Conservation (phyloP, 1,140 invertebrate species). For the Lordiphosa collinella region DNA sequence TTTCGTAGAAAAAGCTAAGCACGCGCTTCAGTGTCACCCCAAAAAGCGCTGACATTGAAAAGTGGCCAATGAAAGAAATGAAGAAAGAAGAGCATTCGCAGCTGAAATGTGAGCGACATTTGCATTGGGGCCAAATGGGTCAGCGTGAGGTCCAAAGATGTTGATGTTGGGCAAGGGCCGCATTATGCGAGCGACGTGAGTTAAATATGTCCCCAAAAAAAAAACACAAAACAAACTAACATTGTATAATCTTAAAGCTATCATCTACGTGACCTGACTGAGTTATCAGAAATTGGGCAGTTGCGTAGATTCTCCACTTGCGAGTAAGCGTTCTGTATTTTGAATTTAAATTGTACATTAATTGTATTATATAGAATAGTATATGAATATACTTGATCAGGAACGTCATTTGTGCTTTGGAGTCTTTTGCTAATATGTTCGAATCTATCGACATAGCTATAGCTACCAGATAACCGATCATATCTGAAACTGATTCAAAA, state of each 20-base stretch:
- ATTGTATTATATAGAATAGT: too few species aligned
- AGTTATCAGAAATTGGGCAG: slow-evolving; percentile 19
- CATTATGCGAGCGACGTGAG: slow-evolving; percentile 52
- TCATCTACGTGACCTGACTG: slow-evolving; percentile 42
- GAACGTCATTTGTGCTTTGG: too few species aligned
- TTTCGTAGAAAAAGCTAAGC: too few species aligned
- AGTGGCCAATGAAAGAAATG: slow-evolving; percentile 27
- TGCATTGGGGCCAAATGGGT: slow-evolving; percentile 69
- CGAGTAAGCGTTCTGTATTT: too few species aligned
- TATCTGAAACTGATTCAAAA: too few species aligned
- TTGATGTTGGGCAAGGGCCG: slow-evolving; percentile 64
- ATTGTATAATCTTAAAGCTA: slow-evolving; percentile 36
- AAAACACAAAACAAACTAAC: slow-evolving; percentile 11
- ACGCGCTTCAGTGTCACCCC: too few species aligned
- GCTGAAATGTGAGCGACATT: slow-evolving; percentile 58
- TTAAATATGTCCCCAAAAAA: slow-evolving; percentile 46
- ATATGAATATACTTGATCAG: too few species aligned
- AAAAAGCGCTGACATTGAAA: slow-evolving; percentile 59
- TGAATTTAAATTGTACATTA: too few species aligned
- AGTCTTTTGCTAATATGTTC: too few species aligned
- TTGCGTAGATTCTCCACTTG: too few species aligned
- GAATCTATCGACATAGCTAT: too few species aligned
- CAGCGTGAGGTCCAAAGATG: slow-evolving; percentile 27
- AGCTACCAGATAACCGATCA: too few species aligned
- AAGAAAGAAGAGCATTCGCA: slow-evolving; percentile 15